These are phyloP conservation scores for Bryconaethiops microstoma DNA, from an alignment of 2,797 vertebrate species.

Conservation along the genomic window DNA sequence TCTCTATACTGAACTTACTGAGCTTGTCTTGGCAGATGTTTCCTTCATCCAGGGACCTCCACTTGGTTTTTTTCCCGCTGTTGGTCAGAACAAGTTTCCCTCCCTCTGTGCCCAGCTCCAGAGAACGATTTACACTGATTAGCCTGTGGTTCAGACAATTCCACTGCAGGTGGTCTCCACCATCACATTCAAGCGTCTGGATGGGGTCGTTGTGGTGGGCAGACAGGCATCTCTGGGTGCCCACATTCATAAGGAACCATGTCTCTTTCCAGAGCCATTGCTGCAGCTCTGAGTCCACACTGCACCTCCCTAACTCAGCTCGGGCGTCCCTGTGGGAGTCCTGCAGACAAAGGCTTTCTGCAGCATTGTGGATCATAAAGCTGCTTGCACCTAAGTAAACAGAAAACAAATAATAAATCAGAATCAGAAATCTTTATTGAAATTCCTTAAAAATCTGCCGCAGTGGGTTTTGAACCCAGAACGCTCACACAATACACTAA, in stretches of 20 bases:
- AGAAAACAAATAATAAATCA: not conserved
- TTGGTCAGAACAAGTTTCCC: conserved; percentile 52
- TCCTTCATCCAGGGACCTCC: conserved; percentile 71
- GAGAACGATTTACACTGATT: conserved; percentile 60
- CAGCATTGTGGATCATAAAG: conserved; percentile 72
- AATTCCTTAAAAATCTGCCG: too few species aligned
- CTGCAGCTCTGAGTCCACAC: conserved; percentile 68
- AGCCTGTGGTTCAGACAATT: conserved; percentile 68
- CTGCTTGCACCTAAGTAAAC: conserved; percentile 59
- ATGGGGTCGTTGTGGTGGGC: conserved; percentile 47
- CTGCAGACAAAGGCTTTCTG: conserved; percentile 71
- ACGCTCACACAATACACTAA: too few species aligned
- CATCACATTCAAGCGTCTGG: conserved; percentile 64
- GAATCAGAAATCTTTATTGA: too few species aligned
- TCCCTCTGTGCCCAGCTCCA: conserved; percentile 60
- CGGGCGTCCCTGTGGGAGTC: conserved; percentile 51
- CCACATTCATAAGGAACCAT: conserved; percentile 63
- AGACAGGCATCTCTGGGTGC: conserved; percentile 71
- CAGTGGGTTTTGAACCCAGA: too few species aligned
- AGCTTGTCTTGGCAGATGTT: conserved; percentile 74
- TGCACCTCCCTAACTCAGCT: conserved; percentile 66
- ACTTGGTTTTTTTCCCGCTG: conserved; percentile 60
- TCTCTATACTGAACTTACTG: conserved; percentile 63
- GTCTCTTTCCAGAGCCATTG: conserved; percentile 74
- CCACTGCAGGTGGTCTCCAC: conserved; percentile 63